Evolutionary conservation across 2,797 vertebrate genomes (phyloP).

Genomic region (Myotis findleyi): DNA sequence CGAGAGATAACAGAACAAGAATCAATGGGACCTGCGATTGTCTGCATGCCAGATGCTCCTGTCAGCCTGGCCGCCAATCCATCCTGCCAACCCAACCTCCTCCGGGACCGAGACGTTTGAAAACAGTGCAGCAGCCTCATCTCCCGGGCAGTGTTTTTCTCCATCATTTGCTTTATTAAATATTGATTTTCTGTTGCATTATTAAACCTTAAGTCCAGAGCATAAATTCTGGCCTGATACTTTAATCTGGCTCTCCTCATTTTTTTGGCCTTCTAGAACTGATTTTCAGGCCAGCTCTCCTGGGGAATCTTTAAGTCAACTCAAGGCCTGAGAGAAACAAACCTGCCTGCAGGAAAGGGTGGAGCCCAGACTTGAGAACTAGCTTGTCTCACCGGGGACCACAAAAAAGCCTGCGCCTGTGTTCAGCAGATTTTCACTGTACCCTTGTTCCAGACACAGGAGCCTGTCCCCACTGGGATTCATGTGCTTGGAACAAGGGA

Average conservation of each 20-base stretch:
- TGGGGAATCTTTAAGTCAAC: conserved; percentile 62
- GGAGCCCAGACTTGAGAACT: background rate
- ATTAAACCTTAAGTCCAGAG: conserved; percentile 90
- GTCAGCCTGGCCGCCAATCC: conserved; percentile 82
- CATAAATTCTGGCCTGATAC: conserved; percentile 90
- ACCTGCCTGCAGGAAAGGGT: conserved; percentile 16
- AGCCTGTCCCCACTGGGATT: background rate
- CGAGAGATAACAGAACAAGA: conserved; percentile 79
- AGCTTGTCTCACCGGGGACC: background rate
- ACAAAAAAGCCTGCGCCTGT: background rate
- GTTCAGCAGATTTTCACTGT: background rate
- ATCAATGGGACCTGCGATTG: conserved; percentile 75
- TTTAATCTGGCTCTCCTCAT: conserved; percentile 85
- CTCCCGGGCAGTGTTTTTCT: conserved; percentile 88
- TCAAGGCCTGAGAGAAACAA: conserved; percentile 47
- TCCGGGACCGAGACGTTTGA: conserved; percentile 82
- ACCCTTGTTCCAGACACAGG: background rate
- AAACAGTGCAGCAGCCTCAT: conserved; percentile 86
- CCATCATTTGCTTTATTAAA: conserved; percentile 93
- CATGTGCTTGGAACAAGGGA: background rate
- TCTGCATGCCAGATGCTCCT: conserved; percentile 81
- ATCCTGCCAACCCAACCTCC: conserved; percentile 84
- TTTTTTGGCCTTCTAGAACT: conserved; percentile 81
- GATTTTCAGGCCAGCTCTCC: conserved; percentile 77
- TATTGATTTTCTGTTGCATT: conserved; percentile 92